Evolutionary conservation across 2,888 invertebrate species (phyloP), one percentile per base, ranked within the genome.

Genomic region (Cerceris ruficornis): DNA sequence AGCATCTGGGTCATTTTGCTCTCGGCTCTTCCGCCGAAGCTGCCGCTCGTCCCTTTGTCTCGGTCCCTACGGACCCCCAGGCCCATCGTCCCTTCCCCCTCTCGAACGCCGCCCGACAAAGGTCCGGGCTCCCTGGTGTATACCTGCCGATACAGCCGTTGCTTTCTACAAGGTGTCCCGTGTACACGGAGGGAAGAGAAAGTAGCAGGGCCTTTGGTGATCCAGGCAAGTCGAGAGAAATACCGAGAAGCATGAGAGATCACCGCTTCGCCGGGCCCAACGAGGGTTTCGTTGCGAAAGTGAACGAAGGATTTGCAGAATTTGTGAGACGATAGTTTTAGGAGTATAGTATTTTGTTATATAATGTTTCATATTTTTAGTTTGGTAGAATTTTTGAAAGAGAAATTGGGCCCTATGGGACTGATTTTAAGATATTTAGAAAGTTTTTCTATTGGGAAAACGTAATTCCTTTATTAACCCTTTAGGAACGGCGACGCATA

Each of bases 1-100:
- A 76, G 84, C 88, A 88, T 86, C 83, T 88, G 85, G 87, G 87
- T 87, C 85, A 85, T 82, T 84, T 76, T 79, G 67, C 79, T 80
- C 77, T 55, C 41, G 28, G 28, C 60, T 55, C 52, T 85, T 7
- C 49, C 72, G 58, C 59, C 83, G 86, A 84, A 57, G 5, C 61
- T 86, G 72, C 81, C 68, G 77, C 82, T 75, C 83, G 86, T 82
- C 88, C 86, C 88, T 87, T 86, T 86, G 86, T 87, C 84, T 81
- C 72, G 76, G 77, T 75, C 81, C 77, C 73, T 76, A 78, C 70
- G 65, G 50, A 46, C 49, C 58, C 69, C 54, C 54, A 15, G 15
- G 28, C 46, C 62, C 65, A 68, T 71, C 78, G 41, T 6, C n/a
- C 59, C 42, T 13, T 15, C 42, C 67, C 57, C 50, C 52, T 67